Base-by-base conservation (phyloP, 2,888 invertebrate species). In the Sthenelais limicola region DNA sequence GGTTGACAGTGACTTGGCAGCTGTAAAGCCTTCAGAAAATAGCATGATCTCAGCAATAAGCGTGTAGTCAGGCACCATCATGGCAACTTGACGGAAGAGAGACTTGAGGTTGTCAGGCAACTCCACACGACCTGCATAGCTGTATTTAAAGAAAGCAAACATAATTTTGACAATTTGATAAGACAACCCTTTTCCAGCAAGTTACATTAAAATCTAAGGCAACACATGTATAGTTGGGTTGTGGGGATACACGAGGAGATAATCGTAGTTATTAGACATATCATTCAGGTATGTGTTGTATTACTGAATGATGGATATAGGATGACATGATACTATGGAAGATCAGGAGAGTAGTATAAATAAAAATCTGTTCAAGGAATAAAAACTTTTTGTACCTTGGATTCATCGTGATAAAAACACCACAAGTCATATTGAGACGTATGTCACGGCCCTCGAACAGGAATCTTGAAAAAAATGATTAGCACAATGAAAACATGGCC, bases 341-440 rank as follows among this genome's bases (percentile, higher is more conserved):
- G 18, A 15, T 12, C n/a, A 52, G 24, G 12, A 18, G 24, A 21
- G 15, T 21, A 18, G 54, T 18, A 24, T 18, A 24, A 24, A 62
- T 62, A 32, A 62, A 62, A 62, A 15, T 15, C 12, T n/a, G n/a
- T n/a, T n/a, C n/a, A n/a, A n/a, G n/a, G n/a, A n/a, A n/a, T n/a
- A n/a, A n/a, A n/a, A n/a, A n/a, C n/a, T n/a, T n/a, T n/a, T n/a
- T n/a, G n/a, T 78, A 86, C 84, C 83, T 84, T 5, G 86, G 87
- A 73, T 87, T 87, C 87, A 88, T 88, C 21, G 88, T 88, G 72
- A 88, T 88, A 76, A 88, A 88, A 75, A 86, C 84, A 30, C 87
- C 88, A 81, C 87, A 88, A 0, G 85, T 82, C 38, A 80, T 76
- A 74, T 87, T 87, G 68, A 88, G 80, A 71, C 86, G 85, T 73